Base-by-base conservation (phyloP, 2,888 invertebrate genomes). In the Caenorhabditis sp. region DNA sequence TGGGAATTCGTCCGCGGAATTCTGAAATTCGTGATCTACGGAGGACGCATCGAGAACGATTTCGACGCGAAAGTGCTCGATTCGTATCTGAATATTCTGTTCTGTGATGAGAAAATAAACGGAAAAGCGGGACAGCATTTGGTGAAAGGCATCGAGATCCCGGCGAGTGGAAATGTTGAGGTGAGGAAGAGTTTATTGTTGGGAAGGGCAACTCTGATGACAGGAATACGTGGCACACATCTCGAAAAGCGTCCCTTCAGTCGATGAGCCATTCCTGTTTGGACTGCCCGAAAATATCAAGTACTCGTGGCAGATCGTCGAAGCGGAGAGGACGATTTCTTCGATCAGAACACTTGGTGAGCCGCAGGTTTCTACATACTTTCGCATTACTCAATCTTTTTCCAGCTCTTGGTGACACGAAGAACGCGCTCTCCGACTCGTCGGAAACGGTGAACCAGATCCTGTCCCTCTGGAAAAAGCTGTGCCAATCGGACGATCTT, bases 281-380 rank as follows among this genome's bases (percentile, higher is more conserved):
- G 94, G 95, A 2, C 90, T 96, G 52, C 94, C 96, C 0, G 93
- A 93, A 58, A 96, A 96, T 89, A 94, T 95, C 72, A 93, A 94
- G 80, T 91, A 93, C 58, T 93, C 94, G 8, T 94, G 94, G 92
- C 95, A 95, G 89, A 92, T 93, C 80, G 93, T 92, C 63, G 92
- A 93, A 3, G 91, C 92, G 75, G 85, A 84, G 30, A 87, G 90
- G 70, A 92, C 94, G n/a, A 91, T 94, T 53, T 89, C 90, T 1
- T 92, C 93, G 73, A 90, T 94, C 6, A 92, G 87, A 37, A 79
- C 63, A 26, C 39, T 77, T 0, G 73, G 80, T 82, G n/a, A 41
- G 45, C 20, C 15, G 5, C 3, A 15, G 3, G 7, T 24, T 22
- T 15, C n/a, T 4, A 15, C 4, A 7, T 55, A 3, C 20, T 8